Base-by-base conservation (phyloP, 2,797 vertebrate species). In the Trematomus bernacchii region DNA sequence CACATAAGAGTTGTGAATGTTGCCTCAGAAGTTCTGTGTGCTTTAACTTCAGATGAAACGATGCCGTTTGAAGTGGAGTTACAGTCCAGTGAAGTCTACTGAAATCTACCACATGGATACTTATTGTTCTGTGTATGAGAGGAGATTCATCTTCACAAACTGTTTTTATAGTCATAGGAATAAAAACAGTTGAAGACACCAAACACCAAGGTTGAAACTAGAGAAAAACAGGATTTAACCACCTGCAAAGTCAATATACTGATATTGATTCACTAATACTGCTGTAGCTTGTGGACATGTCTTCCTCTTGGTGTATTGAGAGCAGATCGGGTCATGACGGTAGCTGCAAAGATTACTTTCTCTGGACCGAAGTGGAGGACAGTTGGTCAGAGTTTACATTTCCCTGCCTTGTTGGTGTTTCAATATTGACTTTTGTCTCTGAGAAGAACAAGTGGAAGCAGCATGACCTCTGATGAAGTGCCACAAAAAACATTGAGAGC, bases 11-110 rank as follows among this genome's bases (percentile, higher is more conserved):
- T 42, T 64, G 47, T 66, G 69, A 33, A 18, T 55, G 18, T 42
- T 73, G 14, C 67, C 40, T 71, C 57, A 59, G 64, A 84, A 27
- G 23, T 21, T 53, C 51, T 58, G 57, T 79, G 48, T 40, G 33
- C 48, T 55, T 18, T 15, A 61, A 33, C 30, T 62, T 68, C 10
- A 66, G 42, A 60, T 27, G 27, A 27, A 27, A 5, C 27, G 4
- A 27, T 27, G n/a, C 5, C 42, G 42, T 52, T 51, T 42, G 1
- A 30, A 51, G 3, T 6, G 9, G 42, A 30, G 27, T 30, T 69
- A 15, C n/a, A 66, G 61, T 66, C 42, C 40, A 23, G 15, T 19
- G 27, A 51, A 47, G 11, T 21, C 33, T 21, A 61, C 11, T 12
- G 16, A 50, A 27, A 48, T 65, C 13, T 43, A 19, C 5, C 15